Evolutionary conservation across 2,797 vertebrate species (phyloP).

Genomic region (Leucoraja ocellata): DNA sequence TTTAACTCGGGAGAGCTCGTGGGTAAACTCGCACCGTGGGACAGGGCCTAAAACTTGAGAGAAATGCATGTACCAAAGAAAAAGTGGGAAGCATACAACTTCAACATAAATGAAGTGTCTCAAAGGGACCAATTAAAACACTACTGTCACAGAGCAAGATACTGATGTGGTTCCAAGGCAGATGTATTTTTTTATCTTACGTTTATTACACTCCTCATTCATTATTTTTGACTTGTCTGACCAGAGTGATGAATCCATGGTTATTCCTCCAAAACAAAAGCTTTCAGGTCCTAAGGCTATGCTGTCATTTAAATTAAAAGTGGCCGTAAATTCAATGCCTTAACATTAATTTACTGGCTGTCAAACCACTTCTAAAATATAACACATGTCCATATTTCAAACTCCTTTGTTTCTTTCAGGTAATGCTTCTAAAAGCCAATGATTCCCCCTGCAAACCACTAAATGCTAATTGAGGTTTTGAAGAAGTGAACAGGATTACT

Average conservation of each 20-base stretch:
- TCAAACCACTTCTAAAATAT: neutral
- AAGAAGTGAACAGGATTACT: neutral
- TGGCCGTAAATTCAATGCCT: neutral
- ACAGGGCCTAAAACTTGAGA: too few species aligned
- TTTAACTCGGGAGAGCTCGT: too few species aligned
- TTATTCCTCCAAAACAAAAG: neutral
- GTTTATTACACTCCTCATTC: neutral
- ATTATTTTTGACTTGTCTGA: neutral
- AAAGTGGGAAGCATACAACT: neutral
- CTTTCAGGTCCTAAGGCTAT: neutral
- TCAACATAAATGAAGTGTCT: neutral
- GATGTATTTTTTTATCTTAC: neutral
- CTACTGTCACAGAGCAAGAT: neutral
- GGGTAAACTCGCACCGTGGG: too few species aligned
- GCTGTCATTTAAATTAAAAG: neutral
- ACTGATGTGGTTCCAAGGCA: neutral
- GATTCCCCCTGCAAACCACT: neutral
- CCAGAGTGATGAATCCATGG: neutral
- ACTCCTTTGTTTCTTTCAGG: neutral
- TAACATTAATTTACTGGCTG: neutral
- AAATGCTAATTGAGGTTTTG: neutral
- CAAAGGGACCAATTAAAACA: conserved; percentile 28
- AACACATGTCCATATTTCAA: too few species aligned
- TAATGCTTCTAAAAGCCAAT: neutral
- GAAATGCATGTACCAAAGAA: too few species aligned